Percentiles rank a stretch among this genome's conserved stretches.
Evolutionary conservation across 2,797 vertebrate species (phyloP).

Genomic region (Enteromius thamalakanensis): DNA sequence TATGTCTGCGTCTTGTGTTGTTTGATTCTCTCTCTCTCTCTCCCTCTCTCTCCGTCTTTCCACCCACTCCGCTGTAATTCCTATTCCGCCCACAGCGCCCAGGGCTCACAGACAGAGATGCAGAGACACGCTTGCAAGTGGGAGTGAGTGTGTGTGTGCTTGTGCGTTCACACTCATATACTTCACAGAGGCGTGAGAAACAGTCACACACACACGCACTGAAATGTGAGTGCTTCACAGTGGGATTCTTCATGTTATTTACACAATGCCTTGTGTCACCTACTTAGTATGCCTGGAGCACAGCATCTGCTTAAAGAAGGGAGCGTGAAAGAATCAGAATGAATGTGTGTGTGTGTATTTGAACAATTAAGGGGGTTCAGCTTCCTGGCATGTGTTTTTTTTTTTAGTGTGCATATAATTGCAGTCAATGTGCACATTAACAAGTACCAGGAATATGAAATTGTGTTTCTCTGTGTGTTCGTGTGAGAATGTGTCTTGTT

Average conservation of each 20-base stretch:
- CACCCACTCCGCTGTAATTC: constrained; percentile 80
- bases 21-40: constrained; percentile 57
- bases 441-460: constrained; percentile 1
- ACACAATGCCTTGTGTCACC: constrained; percentile 66
- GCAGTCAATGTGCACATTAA: background rate
- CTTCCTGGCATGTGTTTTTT: constrained; percentile 22
- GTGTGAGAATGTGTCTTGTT: constrained; percentile 19
- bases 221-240: constrained; percentile 41
- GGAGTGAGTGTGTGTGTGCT: constrained; percentile 34
- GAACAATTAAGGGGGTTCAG: constrained; percentile 4
- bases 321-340: constrained; percentile 35
- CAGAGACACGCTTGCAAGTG: constrained; percentile 67
- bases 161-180: constrained; percentile 44
- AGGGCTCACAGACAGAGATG: constrained; percentile 73
- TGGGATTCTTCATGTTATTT: constrained; percentile 41
- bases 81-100: constrained; percentile 81
- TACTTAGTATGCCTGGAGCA: constrained; percentile 72
- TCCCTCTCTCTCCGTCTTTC: constrained; percentile 58
- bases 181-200: constrained; percentile 49
- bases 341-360: constrained; percentile 21
- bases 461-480: background rate
- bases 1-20: constrained; percentile 67
- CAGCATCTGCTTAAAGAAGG: constrained; percentile 61
- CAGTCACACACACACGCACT: constrained; percentile 38
- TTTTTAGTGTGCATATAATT: constrained; percentile 18